Conservation (phyloP, 1,140 invertebrate species). For the Lineus longissimus region DNA sequence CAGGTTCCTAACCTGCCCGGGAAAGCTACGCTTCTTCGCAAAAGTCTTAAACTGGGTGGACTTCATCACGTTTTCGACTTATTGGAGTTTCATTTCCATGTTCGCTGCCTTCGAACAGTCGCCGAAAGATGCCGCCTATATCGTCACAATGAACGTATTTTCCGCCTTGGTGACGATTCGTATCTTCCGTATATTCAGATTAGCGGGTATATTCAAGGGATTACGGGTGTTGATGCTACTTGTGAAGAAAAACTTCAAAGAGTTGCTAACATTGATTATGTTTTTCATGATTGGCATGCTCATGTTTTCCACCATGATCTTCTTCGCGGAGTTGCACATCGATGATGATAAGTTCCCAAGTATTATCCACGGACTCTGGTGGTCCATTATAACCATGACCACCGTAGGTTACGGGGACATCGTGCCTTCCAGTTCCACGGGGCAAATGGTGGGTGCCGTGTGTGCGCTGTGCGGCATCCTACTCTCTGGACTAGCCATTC, state of each 20-base stretch:
- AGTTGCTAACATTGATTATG: neutral
- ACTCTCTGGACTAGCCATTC: constrained; percentile 21
- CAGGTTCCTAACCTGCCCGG: neutral
- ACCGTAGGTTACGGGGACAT: constrained; percentile 29
- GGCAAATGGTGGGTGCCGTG: constrained; percentile 21
- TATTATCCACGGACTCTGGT: constrained; percentile 17
- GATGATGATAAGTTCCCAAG: neutral
- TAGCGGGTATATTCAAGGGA: neutral
- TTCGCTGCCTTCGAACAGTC: neutral
- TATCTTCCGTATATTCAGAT: neutral
- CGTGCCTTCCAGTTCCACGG: constrained; percentile 15
- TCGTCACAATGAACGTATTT: neutral
- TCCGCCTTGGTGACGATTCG: neutral
- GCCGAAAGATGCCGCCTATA: neutral
- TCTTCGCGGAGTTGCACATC: constrained; percentile 4
- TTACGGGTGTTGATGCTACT: constrained; percentile 1
- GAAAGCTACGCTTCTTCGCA: neutral
- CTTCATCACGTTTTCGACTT: neutral
- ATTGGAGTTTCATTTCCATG: constrained; percentile 1
- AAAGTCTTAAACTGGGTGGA: neutral
- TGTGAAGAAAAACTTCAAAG: constrained; percentile 1
- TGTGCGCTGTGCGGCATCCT: constrained; percentile 25
- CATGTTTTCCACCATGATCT: neutral
- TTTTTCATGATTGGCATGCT: neutral
- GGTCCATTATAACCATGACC: constrained; percentile 26